Base-by-base conservation (phyloP, 2,888 invertebrate species). In the Andrena praecox region DNA sequence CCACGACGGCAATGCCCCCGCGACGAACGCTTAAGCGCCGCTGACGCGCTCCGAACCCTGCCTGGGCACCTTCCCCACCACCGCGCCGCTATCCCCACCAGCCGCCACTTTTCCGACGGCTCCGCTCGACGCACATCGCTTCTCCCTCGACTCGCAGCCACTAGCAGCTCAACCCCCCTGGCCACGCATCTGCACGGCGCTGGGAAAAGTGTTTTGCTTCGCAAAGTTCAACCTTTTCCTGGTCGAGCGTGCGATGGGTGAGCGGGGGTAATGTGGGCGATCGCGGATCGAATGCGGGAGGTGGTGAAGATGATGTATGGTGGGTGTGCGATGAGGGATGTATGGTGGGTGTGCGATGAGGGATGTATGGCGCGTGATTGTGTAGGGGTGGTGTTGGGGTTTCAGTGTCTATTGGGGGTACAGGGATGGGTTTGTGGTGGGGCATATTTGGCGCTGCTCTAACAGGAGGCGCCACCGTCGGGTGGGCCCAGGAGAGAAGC, bases 1-100 rank as follows among this genome's bases (percentile, higher is more conserved):
- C 91, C 92, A 90, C 89, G 87, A 92, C 91, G 92, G 93, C 92
- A 93, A 92, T 93, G 93, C 91, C 92, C 92, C 90, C 89, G 89
- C 87, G 90, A 89, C 90, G 89, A 88, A 82, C 88, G 87, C 88
- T 89, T 88, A 87, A 91, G 90, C 90, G 91, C 90, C 91, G 90
- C 89, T 86, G 88, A 89, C 89, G 89, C 90, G 87, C 88, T 91
- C 89, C 88, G 86, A 91, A 90, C 90, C 91, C 90, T 83, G 81
- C 79, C 81, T 69, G 68, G 60, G 75, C 82, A 67, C 82, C 82
- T 56, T 27, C 71, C 56, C 62, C 27, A 42, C 64, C 33, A 35
- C 70, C 77, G 24, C 4, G 10, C 20, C 60, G 60, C 8, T 24
- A 69, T 71, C 89, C 88, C 89, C 88, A 87, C 90, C 86, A 31